These are phyloP conservation scores for Archips crataeganus DNA, from an alignment of 2,888 invertebrate genomes.

Conservation along the genomic window DNA sequence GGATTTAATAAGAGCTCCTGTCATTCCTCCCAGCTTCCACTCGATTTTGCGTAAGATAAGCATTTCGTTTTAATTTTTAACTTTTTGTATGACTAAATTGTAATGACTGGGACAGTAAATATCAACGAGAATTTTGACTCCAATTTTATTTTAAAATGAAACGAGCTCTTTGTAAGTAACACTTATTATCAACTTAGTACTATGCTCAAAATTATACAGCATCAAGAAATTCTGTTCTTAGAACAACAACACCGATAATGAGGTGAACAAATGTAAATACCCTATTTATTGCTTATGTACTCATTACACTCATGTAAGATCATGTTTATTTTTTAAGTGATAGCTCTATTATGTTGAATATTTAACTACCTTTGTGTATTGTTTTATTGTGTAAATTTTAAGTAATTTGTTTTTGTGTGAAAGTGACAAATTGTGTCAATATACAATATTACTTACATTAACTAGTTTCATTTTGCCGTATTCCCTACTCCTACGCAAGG, in stretches of 20 bases:
- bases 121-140: conserved; percentile 38
- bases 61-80: neutral
- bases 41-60: conserved; percentile 1
- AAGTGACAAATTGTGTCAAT: conserved; percentile 83
- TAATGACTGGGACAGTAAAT: conserved; percentile 19
- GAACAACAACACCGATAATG: conserved; percentile 33
- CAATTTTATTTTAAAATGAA: conserved; percentile 34
- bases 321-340: conserved; percentile 74
- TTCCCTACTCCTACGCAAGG: conserved; percentile 19
- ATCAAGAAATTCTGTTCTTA: conserved; percentile 27
- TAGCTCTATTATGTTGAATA: conserved; percentile 79
- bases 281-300: conserved; percentile 65
- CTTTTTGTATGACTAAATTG: neutral
- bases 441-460: conserved; percentile 79
- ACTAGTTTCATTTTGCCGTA: conserved; percentile 62
- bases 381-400: conserved; percentile 82
- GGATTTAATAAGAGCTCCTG: conserved; percentile 25
- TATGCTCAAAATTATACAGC: conserved; percentile 42
- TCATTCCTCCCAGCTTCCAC: conserved; percentile 5
- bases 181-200: conserved; percentile 35
- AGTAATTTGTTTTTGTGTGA: conserved; percentile 81
- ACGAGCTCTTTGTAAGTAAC: conserved; percentile 40
- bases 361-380: conserved; percentile 76
- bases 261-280: conserved; percentile 58
- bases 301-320: conserved; percentile 61